Evolutionary conservation across 2,888 invertebrate species (phyloP).

Genomic region (Galeopsomyia nigrocyanea): DNA sequence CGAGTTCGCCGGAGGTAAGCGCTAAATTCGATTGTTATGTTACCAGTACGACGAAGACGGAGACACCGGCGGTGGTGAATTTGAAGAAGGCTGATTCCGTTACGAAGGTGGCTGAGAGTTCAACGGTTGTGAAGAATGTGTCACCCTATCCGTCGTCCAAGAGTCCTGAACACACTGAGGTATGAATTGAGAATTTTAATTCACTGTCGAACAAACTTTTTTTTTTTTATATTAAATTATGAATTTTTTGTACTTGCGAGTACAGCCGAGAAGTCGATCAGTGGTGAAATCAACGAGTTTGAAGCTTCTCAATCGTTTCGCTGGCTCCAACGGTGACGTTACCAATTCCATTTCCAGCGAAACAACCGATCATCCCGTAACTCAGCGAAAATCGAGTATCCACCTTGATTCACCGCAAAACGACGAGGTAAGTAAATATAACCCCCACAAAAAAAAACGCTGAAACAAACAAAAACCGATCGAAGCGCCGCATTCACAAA

Average conservation of each 20-base stretch:
- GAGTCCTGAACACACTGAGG: slow-evolving; percentile 27
- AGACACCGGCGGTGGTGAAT: not conserved
- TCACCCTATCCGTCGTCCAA: slow-evolving; percentile 19
- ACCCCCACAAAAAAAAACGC: no score
- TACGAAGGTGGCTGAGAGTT: not conserved
- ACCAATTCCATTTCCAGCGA: not conserved
- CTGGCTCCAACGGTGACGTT: slow-evolving; percentile 37
- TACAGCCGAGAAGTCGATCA: not conserved
- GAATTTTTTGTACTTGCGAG: not conserved
- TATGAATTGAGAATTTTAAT: not conserved
- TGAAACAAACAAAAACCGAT: no score
- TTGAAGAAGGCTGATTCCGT: not conserved
- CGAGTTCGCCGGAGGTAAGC: no score
- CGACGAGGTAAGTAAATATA: slow-evolving; percentile 13
- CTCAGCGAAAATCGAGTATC: slow-evolving; percentile 46
- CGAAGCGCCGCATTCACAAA: no score
- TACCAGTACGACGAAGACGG: slow-evolving; percentile 13
- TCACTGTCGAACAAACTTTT: not conserved
- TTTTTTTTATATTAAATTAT: not conserved
- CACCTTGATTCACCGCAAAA: slow-evolving; percentile 50
- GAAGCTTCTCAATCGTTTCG: slow-evolving; percentile 20
- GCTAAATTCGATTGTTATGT: slow-evolving; percentile 9
- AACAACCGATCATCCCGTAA: not conserved
- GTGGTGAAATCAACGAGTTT: not conserved
- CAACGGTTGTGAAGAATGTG: slow-evolving; percentile 1